phyloP scores from a whole-genome alignment of 2,888 invertebrate genomes.

The Ferrisia virgata region DNA sequence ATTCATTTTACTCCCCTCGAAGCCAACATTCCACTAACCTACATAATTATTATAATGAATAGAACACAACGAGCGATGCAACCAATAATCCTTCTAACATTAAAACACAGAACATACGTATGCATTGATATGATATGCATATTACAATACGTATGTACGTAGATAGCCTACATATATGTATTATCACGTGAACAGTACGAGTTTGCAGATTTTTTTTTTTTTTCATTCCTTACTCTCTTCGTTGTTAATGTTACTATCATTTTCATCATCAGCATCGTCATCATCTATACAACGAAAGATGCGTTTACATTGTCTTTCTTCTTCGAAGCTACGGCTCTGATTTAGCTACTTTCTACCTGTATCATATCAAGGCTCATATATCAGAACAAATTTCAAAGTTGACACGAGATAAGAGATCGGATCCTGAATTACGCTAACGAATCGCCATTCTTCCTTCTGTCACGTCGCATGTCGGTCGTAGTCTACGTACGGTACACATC shows the following conservation, averaged over 20 bases:
- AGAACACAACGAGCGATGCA: background rate
- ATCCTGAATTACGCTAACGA: no score
- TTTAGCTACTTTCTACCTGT: no score
- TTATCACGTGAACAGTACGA: background rate
- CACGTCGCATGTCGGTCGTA: no score
- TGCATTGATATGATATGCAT: no score
- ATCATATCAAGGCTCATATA: no score
- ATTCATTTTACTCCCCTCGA: no score
- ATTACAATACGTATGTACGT: background rate
- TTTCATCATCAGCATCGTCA: background rate
- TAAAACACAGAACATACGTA: no score
- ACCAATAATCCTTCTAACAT: background rate
- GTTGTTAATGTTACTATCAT: background rate
- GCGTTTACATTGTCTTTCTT: background rate
- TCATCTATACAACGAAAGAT: background rate
- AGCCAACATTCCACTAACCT: slow-evolving; percentile 12
- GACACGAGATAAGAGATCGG: no score
- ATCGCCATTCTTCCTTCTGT: no score
- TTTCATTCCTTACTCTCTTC: background rate
- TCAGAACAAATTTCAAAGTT: no score
- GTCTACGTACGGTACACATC: no score
- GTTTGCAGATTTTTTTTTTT: background rate
- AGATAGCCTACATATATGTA: slow-evolving; percentile 11
- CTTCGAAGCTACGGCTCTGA: no score
- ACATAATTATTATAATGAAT: slow-evolving; percentile 12